phyloP scores from a whole-genome alignment of 2,888 invertebrate genomes.

The Apotomis turbidana region DNA sequence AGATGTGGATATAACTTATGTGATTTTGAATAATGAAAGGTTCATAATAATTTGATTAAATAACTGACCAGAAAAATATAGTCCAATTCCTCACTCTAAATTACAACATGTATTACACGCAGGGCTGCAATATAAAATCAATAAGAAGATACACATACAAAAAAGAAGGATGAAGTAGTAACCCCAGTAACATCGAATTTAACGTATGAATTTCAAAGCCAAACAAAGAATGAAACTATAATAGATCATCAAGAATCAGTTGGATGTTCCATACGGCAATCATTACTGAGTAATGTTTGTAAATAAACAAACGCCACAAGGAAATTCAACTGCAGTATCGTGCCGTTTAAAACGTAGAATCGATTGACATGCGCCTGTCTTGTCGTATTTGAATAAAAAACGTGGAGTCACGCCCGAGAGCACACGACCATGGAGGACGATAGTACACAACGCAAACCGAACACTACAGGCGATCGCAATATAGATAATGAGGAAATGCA shows the following conservation, averaged over 20 bases:
- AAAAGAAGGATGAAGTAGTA: no score
- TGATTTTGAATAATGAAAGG: conserved; percentile 15
- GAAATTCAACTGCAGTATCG: conserved; percentile 37
- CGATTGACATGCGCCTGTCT: conserved; percentile 37
- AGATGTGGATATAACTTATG: conserved; percentile 31
- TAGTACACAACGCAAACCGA: conserved; percentile 43
- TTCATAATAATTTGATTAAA: neutral
- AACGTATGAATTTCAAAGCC: neutral
- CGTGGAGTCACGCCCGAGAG: conserved; percentile 64
- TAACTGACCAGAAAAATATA: neutral
- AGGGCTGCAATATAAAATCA: neutral
- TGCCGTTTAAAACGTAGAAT: conserved; percentile 47
- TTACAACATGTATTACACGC: no score
- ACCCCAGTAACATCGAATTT: no score
- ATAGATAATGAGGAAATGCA: conserved; percentile 44
- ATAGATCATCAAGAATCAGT: no score
- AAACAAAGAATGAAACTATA: no score
- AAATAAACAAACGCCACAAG: conserved; percentile 27
- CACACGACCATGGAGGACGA: conserved; percentile 55
- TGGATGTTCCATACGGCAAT: conserved; percentile 3
- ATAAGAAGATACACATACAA: neutral
- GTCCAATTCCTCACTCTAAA: no score
- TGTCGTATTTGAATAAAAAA: conserved; percentile 51
- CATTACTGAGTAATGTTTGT: conserved; percentile 8
- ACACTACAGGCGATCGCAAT: conserved; percentile 45